Percentiles rank a stretch among this genome's conserved stretches.
phyloP scores from a whole-genome alignment of 2,113 vertebrate species.

The Neofelis nebulosa region DNA sequence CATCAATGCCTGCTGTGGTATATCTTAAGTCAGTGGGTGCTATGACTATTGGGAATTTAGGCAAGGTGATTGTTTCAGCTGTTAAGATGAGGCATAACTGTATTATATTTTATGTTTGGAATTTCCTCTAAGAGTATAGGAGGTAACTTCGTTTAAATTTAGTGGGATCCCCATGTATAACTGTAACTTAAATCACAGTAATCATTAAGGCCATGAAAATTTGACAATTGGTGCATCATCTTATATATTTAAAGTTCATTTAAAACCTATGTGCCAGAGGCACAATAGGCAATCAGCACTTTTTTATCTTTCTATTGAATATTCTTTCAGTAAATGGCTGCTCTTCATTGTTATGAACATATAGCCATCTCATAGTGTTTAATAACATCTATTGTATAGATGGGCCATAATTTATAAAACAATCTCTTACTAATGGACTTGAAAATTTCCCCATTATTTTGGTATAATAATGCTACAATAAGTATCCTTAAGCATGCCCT shows the following conservation, averaged over 20 bases:
- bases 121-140: neutral
- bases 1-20: neutral
- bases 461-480: neutral
- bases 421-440: neutral
- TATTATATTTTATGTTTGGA: neutral
- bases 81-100: neutral
- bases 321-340: neutral
- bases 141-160: neutral
- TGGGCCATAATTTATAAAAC: neutral
- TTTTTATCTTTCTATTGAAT: neutral
- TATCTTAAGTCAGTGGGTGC: neutral
- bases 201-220: neutral
- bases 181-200: neutral
- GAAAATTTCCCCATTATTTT: neutral
- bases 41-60: neutral
- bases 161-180: neutral
- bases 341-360: neutral
- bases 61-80: neutral
- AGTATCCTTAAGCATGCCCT: neutral
- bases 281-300: neutral
- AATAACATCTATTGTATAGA: neutral
- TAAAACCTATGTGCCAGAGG: neutral
- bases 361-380: neutral
- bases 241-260: neutral
- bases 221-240: neutral